Conservation (phyloP, 1,140 invertebrate genomes). For the Heliconius congener region DNA sequence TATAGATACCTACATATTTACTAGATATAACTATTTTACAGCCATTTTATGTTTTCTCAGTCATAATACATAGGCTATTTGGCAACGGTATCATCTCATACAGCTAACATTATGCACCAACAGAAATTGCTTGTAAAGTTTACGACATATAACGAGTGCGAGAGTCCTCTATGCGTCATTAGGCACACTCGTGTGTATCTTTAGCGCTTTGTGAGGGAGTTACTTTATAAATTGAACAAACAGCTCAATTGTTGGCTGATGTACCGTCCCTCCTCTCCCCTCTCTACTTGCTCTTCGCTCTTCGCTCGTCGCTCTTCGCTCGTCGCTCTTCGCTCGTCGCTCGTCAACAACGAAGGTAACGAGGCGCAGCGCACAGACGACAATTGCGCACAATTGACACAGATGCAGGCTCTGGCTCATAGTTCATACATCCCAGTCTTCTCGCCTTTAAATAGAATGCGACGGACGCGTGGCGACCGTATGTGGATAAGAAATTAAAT, state of each 20-base stretch:
- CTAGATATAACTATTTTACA: neutral
- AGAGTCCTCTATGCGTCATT: constrained; percentile 40
- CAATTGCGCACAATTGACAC: constrained; percentile 40
- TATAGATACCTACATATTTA: neutral
- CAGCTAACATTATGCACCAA: constrained; percentile 12
- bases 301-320: neutral
- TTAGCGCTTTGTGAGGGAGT: constrained; percentile 37
- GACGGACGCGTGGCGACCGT: neutral
- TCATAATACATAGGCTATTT: neutral
- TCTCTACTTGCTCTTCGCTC: constrained; percentile 17
- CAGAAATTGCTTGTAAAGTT: constrained; percentile 26
- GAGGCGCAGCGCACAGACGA: constrained; percentile 27
- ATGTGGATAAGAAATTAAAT: constrained; percentile 13
- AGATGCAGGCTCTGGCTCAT: constrained; percentile 26
- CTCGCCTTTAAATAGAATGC: constrained; percentile 17
- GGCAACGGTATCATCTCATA: neutral
- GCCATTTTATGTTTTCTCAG: neutral
- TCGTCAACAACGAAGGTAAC: constrained; percentile 38
- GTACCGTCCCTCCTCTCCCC: constrained; percentile 24
- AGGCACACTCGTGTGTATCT: constrained; percentile 27
- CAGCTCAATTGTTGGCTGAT: constrained; percentile 41
- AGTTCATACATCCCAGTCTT: constrained; percentile 16
- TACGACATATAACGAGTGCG: constrained; percentile 34
- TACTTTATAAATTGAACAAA: constrained; percentile 44
- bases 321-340: constrained; percentile 20